Base-by-base conservation (phyloP, 2,797 vertebrate genomes). In the Pitangus sulphuratus region DNA sequence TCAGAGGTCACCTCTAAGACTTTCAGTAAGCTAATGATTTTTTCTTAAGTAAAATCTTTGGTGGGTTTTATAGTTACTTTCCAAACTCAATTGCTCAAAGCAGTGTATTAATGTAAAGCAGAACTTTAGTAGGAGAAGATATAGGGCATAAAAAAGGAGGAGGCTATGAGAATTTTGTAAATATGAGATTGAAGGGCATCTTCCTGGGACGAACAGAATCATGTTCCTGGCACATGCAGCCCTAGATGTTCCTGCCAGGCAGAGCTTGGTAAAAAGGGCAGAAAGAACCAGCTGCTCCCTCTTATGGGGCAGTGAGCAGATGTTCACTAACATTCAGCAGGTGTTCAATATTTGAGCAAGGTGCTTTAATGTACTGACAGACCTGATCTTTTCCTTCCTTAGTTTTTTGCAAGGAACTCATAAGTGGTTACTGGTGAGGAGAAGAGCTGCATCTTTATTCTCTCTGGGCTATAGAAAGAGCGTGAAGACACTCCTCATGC, bases 1-100 rank as follows among this genome's bases (percentile, higher is more conserved):
- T 64, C 83, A 92, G 81, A 80, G 50, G 70, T 93, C 88, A 96
- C 94, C 89, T 93, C 92, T 91, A 78, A 68, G 40, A 5, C 39
- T 84, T 84, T 47, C 25, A 66, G 37, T 54, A 84, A 87, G 72
- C 14, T 89, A 91, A 95, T 50, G 48, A 62, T 84, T 92, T 89
- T 80, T 70, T 74, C 56, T 89, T 50, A 69, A 83, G 72, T 72
- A 82, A 92, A 88, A 74, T 56, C 69, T 87, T 81, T 76, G 53
- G 14, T 28, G 47, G 28, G 11, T 13, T 31, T 84, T 95, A 61
- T 65, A 65, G 80, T 53, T 50, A 45, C 60, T 89, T 91, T 76
- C 18, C 40, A 87, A 90, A 88, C 85, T 48, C 65, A 61, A 11
- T 62, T 48, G 51, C 51, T 84, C 28, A 60, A 75, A 61, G 26